A percentile compares a stretch with the other conserved stretches of the same genome.
Evolutionary conservation across 2,888 invertebrate species (phyloP).

Genomic region (Megalurothrips usitatus): DNA sequence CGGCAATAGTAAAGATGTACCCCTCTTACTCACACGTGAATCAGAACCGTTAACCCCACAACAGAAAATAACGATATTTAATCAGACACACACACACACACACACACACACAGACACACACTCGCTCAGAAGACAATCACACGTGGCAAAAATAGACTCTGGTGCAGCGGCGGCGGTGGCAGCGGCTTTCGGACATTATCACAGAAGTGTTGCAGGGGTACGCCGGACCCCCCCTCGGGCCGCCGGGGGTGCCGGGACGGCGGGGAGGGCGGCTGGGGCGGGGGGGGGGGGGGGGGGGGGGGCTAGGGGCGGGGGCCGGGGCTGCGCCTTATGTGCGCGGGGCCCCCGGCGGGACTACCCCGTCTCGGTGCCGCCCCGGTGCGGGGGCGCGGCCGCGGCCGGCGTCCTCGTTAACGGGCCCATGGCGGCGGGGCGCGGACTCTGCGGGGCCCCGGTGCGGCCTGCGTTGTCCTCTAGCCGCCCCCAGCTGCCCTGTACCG

Average conservation of each 20-base stretch:
- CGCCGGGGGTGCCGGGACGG: no score
- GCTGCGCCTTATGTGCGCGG: not conserved
- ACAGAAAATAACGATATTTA: not conserved
- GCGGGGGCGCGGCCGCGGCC: not conserved
- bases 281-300: no score
- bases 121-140: not conserved
- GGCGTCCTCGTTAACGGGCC: not conserved
- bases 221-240: not conserved
- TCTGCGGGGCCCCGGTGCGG: not conserved
- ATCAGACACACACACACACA: not conserved
- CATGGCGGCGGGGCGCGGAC: not conserved
- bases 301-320: no score
- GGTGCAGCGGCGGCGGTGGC: not conserved
- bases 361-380: not conserved
- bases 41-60: no score
- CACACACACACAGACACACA: not conserved
- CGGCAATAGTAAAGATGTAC: not conserved
- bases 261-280: no score
- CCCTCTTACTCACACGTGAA: not conserved
- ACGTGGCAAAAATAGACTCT: conserved; percentile 9
- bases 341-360: conserved; percentile 8
- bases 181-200: not conserved
- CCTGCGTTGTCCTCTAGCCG: no score
- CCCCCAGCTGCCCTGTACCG: no score
- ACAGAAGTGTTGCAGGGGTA: not conserved